Evolutionary conservation across 2,113 vertebrate genomes (phyloP).

Genomic region (Agapornis roseicollis): DNA sequence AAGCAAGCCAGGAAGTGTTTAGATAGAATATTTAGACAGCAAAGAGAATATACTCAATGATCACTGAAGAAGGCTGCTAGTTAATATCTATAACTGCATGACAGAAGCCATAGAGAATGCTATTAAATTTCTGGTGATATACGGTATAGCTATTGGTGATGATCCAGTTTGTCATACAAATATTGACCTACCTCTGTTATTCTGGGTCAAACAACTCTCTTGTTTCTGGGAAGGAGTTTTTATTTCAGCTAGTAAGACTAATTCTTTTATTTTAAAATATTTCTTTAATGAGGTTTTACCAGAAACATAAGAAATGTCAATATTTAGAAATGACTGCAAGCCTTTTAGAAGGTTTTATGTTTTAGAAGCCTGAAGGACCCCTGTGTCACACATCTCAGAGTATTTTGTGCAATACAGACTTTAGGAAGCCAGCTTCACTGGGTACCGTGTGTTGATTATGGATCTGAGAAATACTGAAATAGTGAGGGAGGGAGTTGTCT

Average conservation of each 20-base stretch:
- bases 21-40: background rate
- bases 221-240: background rate
- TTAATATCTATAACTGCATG: fast-evolving
- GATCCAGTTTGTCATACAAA: background rate
- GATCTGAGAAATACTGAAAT: background rate
- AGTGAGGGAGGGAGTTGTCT: background rate
- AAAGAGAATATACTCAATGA: background rate
- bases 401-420: background rate
- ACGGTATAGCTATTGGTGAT: background rate
- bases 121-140: background rate
- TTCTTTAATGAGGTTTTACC: background rate
- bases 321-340: background rate
- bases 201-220: background rate
- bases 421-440: background rate
- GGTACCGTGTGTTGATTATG: background rate
- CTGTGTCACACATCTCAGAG: background rate
- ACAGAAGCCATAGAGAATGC: background rate
- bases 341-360: background rate
- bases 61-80: background rate
- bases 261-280: background rate
- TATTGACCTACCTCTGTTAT: background rate
- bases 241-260: background rate
- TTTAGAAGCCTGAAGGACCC: background rate
- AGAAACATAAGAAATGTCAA: background rate
- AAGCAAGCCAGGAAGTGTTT: background rate